Conservation (phyloP, 2,888 invertebrate species). For the Rambutsinella grinnellia region DNA sequence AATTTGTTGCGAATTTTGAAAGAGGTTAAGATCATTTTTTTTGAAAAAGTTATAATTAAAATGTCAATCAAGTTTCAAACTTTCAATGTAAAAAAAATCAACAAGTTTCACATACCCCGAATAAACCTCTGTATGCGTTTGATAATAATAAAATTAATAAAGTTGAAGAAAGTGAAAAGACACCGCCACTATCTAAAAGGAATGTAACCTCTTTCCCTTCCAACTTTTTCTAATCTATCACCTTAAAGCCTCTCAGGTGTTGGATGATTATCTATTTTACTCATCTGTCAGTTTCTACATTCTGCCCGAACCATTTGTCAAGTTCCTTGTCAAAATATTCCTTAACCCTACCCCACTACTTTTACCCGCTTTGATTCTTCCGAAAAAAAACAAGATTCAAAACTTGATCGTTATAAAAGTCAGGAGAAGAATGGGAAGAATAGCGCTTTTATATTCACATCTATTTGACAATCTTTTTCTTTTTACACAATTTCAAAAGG, state of each 20-base stretch:
- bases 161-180: not conserved
- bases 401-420: not conserved
- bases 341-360: not conserved
- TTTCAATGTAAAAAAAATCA: too few relatives aligned
- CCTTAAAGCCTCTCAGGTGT: conserved; percentile 37
- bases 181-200: conserved; percentile 1
- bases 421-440: not conserved
- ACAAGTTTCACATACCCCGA: too few relatives aligned
- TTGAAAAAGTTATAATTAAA: too few relatives aligned
- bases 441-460: not conserved
- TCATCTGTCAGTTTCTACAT: conserved; percentile 51
- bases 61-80: too few relatives aligned
- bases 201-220: conserved; percentile 5
- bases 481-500: not conserved
- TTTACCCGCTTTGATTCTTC: not conserved
- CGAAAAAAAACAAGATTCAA: too few relatives aligned
- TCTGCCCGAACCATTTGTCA: conserved; percentile 64
- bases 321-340: conserved; percentile 65
- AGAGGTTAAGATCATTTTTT: too few relatives aligned
- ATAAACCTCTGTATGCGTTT: too few relatives aligned
- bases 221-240: conserved; percentile 40
- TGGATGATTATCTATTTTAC: conserved; percentile 57
- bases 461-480: not conserved
- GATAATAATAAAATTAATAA: not conserved
- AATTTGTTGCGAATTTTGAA: too few relatives aligned